These are phyloP conservation scores for Epicampocera succincta DNA, from an alignment of 2,888 invertebrate genomes.

Conservation along the genomic window DNA sequence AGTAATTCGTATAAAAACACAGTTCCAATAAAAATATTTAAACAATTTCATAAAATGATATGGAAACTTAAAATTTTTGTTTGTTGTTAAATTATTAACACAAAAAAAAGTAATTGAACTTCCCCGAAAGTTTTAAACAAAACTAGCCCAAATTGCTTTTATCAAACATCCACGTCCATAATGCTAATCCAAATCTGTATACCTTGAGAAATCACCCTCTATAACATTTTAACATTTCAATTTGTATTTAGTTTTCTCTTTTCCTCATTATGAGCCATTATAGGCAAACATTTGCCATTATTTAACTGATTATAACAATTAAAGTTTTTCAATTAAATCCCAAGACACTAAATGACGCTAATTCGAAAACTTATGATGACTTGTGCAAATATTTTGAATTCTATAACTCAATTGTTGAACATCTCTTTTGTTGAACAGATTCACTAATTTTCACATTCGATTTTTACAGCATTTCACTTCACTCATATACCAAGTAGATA, in stretches of 20 bases:
- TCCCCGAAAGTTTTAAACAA: too few species aligned
- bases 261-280: neutral
- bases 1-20: too few species aligned
- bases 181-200: too few species aligned
- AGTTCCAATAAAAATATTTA: too few species aligned
- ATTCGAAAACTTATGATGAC: constrained; percentile 44
- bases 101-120: too few species aligned
- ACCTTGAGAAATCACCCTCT: too few species aligned
- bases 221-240: neutral
- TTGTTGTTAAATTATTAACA: too few species aligned
- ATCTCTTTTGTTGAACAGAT: neutral
- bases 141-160: too few species aligned
- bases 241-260: neutral
- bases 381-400: constrained; percentile 56
- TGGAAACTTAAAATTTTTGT: too few species aligned
- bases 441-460: constrained; percentile 27
- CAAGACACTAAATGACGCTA: constrained; percentile 59
- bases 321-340: constrained; percentile 57
- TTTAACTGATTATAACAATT: constrained; percentile 42
- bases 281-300: neutral
- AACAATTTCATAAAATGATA: too few species aligned
- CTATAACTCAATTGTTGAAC: constrained; percentile 31
- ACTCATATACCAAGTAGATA: neutral
- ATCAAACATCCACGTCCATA: too few species aligned
- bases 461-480: constrained; percentile 13